Evolutionary conservation across 2,888 invertebrate species (phyloP), one percentile per base, ranked within the genome.

Genomic region (Leucophenga montana): DNA sequence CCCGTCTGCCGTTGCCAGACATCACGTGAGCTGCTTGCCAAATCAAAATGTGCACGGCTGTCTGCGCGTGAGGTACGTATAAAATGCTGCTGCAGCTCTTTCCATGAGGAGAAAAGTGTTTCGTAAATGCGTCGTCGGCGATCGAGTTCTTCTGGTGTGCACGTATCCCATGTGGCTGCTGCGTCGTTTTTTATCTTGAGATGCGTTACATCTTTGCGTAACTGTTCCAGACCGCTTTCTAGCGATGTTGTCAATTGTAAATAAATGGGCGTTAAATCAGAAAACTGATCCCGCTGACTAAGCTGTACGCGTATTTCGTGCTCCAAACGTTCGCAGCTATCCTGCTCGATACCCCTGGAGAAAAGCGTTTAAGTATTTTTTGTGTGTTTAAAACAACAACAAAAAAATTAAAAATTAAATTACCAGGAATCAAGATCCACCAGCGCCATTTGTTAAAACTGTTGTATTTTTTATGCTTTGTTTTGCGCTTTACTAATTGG

Each of bases 261-360:
- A 18, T 64, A 64, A 14, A 64, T 48, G 48, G 62, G 62, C 20
- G 11, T 22, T n/a, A 48, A 14, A 27, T 64, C 62, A 39, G 89
- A 85, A 73, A 91, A 89, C 73, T 89, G 89, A 75, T 92, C 91
- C 65, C 93, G 89, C 67, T 89, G 84, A 0, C 91, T 90, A 9
- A 94, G 81, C 79, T 92, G 91, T 70, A 91, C 91, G 88, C 92
- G 91, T 62, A 93, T 91, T 77, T 92, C 91, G 59, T 92, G 89
- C 78, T 90, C 91, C 22, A 93, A 84, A 71, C 91, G 91, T 78
- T 93, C 92, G 78, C 93, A 93, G 0, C 92, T 91, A 77, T 93
- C 93, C 85, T 92, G 91, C 82, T 93, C 93, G 0, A 90, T 85
- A 14, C 92, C 87, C 93, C 93, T 93, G 33, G 14, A 48, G 20